Conservation (phyloP, 2,888 invertebrate species). For the Eupithecia inturbata region DNA sequence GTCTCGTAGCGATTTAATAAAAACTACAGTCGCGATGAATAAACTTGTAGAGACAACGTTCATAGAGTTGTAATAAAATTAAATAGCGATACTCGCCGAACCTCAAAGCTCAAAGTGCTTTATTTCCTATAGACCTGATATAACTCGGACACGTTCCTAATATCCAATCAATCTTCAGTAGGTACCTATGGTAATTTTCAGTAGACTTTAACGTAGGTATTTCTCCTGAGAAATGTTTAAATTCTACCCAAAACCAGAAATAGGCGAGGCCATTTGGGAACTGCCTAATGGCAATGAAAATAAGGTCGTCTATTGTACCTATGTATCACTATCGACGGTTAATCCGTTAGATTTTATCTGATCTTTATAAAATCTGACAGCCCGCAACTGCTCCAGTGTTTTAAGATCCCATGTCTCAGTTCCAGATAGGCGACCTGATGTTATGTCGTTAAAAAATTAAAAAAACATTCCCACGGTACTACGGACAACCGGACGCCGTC, state of each 20-base stretch:
- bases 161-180: background rate
- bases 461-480: background rate
- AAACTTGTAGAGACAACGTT: too few species aligned
- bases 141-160: background rate
- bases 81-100: too few species aligned
- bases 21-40: too few species aligned
- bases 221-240: background rate
- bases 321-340: too few species aligned
- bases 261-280: too few species aligned
- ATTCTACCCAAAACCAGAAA: background rate
- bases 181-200: background rate
- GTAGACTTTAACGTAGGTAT: background rate
- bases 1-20: background rate
- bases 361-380: background rate
- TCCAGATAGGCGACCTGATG: background rate
- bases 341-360: background rate
- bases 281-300: too few species aligned
- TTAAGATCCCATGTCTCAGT: background rate
- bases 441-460: background rate
- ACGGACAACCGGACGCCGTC: constrained; percentile 4
- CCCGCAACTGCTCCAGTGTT: background rate
- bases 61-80: too few species aligned
- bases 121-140: too few species aligned
- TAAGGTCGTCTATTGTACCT: too few species aligned
- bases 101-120: too few species aligned